Evolutionary conservation across 2,797 vertebrate genomes (phyloP).

Genomic region (Typhlichthys eigenmanni): DNA sequence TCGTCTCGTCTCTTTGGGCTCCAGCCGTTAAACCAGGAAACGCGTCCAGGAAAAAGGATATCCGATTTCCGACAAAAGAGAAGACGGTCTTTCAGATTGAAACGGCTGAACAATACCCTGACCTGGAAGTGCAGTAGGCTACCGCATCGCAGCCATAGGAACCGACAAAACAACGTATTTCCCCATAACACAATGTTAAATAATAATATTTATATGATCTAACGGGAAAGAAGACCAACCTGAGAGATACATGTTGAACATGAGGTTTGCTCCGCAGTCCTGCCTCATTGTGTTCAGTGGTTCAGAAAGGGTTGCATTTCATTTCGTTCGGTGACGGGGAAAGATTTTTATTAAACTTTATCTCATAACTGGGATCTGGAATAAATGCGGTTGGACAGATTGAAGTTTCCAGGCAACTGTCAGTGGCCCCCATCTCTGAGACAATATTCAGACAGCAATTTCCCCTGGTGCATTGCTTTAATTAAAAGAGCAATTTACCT

Average conservation of each 20-base stretch:
- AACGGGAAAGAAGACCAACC: slow-evolving; percentile 76
- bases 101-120: slow-evolving; percentile 52
- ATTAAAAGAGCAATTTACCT: slow-evolving; percentile 96
- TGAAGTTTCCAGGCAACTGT: slow-evolving; percentile 92
- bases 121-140: slow-evolving; percentile 23
- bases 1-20: slow-evolving; percentile 55
- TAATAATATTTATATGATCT: slow-evolving; percentile 34
- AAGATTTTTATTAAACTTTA: slow-evolving; percentile 90
- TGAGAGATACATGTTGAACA: slow-evolving; percentile 99
- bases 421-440: slow-evolving; percentile 83
- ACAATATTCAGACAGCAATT: slow-evolving; percentile 95
- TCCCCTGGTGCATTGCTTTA: slow-evolving; percentile 93
- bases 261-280: slow-evolving; percentile 90
- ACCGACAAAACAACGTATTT: slow-evolving; percentile 17
- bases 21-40: slow-evolving; percentile 88
- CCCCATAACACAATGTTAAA: slow-evolving; percentile 30
- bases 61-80: slow-evolving; percentile 94
- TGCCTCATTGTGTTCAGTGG: slow-evolving; percentile 89
- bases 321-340: slow-evolving; percentile 73
- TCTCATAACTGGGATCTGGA: slow-evolving; percentile 87
- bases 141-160: slow-evolving; percentile 27
- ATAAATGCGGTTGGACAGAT: slow-evolving; percentile 84
- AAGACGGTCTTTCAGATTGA: slow-evolving; percentile 80
- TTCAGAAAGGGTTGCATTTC: slow-evolving; percentile 81
- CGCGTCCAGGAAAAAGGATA: slow-evolving; percentile 99